These are phyloP conservation scores for Uloborus diversus DNA, from an alignment of 1,140 invertebrate genomes.

Conservation along the genomic window DNA sequence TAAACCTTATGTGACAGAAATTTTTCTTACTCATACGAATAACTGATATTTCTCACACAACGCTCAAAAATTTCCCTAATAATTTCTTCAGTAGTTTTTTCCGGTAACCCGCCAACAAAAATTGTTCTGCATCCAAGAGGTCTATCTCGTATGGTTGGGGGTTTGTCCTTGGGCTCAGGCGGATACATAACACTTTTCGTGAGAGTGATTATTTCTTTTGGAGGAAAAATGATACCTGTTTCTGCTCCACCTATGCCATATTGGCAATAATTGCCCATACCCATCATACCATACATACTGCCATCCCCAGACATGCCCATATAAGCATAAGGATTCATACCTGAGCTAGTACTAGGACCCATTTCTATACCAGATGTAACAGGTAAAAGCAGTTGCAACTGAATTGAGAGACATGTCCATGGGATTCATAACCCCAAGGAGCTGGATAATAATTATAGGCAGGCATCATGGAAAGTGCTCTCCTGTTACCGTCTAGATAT, in stretches of 20 bases:
- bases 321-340: conserved; percentile 13
- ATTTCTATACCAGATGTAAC: too few species aligned
- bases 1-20: conserved; percentile 94
- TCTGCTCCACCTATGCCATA: not conserved
- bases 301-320: not conserved
- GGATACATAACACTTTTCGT: conserved; percentile 88
- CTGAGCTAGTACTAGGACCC: not conserved
- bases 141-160: conserved; percentile 80
- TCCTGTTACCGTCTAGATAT: too few species aligned
- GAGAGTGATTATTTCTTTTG: conserved; percentile 80
- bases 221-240: conserved; percentile 51
- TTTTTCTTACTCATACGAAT: conserved; percentile 93
- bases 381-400: not conserved
- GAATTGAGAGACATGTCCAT: too few species aligned
- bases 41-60: conserved; percentile 89
- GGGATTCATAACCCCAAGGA: too few species aligned
- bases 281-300: not conserved
- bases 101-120: conserved; percentile 92
- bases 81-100: conserved; percentile 87
- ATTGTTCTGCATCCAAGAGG: conserved; percentile 91
- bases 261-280: not conserved
- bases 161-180: conserved; percentile 81
- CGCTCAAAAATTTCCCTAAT: conserved; percentile 89
- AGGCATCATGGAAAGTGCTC: too few species aligned
- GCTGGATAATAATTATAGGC: too few species aligned